Evolutionary conservation across 2,797 vertebrate species (phyloP), one percentile per base, ranked within the genome.

Genomic region (Artibeus jamaicensis): DNA sequence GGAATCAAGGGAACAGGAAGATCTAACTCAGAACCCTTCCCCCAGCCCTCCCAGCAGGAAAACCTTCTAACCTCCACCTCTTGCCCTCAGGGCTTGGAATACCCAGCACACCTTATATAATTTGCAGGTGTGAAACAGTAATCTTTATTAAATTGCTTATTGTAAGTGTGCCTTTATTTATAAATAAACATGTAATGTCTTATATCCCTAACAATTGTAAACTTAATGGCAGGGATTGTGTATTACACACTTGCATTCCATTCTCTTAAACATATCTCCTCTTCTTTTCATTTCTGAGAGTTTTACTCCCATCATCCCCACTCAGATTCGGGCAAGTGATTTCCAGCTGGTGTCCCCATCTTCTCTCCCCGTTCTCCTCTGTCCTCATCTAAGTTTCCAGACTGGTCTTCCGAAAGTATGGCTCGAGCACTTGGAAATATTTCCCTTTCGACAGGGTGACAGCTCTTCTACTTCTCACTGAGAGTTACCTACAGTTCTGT

Each of bases 131-230:
- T 0, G n/a, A 34, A 88, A 68, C 44, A 73, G 7, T 78, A 34
- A n/a, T 55, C 67, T 88, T 16, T 7, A 87, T 11, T 82, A 89
- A 71, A 87, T 19, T 48, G 6, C 19, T 78, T 29, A 59, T 2
- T 77, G 14, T 8, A 67, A 89, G 18, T 59, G 6, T 39, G 7
- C 53, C 22, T 26, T 76, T 57, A 14, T 19, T 81, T 59, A 84
- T 76, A 71, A 83, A 53, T 46, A 93, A 76, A 82, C 11, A 89
- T 6, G 37, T 8, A 74, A 4, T 42, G n/a, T 44, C 87, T 92
- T 22, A 44, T 91, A 59, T 46, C 19, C 39, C n/a, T 85, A 62
- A 1, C 65, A 90, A 74, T 1, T 73, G 5, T 81, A 73, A 79
- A 70, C 15, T 42, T 55, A 50, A 78, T 46, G 29, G 48, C 42